These are phyloP conservation scores for Thysanoteuthis rhombus DNA, from an alignment of 2,888 invertebrate genomes.

Conservation along the genomic window DNA sequence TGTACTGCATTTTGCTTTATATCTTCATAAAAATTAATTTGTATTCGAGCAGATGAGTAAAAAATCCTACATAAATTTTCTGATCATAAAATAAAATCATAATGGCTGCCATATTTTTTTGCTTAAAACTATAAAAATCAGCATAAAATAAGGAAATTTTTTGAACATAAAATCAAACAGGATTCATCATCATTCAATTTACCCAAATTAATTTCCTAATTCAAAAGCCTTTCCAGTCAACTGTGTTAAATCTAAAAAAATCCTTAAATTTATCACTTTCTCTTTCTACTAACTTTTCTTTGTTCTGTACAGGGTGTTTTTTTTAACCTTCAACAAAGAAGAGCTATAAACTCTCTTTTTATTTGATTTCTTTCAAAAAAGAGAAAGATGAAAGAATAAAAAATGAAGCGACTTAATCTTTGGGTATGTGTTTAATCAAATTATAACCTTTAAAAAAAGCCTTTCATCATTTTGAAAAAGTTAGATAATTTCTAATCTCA, in stretches of 20 bases:
- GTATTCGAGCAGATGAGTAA: not conserved
- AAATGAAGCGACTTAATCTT: not conserved
- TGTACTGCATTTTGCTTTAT: not conserved
- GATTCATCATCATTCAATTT: not conserved
- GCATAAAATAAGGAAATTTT: not conserved
- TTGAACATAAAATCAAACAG: not conserved
- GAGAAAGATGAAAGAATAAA: not conserved
- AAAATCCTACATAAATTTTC: not conserved
- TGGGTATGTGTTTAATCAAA: not conserved
- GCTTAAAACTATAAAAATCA: not conserved
- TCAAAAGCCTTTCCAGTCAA: not conserved
- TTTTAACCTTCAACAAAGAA: not conserved
- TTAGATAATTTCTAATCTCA: not conserved
- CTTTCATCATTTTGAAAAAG: not conserved
- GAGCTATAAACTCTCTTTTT: not conserved
- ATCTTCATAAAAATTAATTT: not conserved
- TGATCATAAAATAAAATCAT: not conserved
- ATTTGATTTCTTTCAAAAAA: not conserved
- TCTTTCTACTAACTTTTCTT: not conserved
- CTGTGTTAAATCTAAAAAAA: not conserved
- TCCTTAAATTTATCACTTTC: not conserved
- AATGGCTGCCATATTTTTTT: not conserved
- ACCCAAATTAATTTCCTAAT: slow-evolving; percentile 12
- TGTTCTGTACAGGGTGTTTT: not conserved
- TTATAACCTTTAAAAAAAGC: not conserved